Base-by-base conservation (phyloP, 1,140 invertebrate genomes). In the Andricus grossulariae region DNA sequence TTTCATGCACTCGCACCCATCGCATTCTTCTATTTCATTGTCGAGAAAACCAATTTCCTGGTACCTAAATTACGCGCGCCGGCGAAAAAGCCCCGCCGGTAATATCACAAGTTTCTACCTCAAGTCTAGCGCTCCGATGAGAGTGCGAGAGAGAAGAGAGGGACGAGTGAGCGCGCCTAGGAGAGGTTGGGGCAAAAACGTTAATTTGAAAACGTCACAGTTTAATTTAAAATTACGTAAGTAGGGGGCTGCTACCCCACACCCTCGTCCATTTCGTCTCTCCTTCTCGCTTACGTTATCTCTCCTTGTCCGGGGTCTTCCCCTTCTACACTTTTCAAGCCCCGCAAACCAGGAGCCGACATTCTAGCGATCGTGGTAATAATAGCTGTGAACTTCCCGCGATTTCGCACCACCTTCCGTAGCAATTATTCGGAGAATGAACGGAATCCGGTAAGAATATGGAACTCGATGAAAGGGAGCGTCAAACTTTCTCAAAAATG, bases 11-110 rank as follows among this genome's bases (percentile, higher is more conserved):
- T 76, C 80, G 80, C 85, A 84, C 85, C 85, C 89, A 89, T 89
- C 87, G 87, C 87, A 91, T 91, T 91, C 90, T 92, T 91, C 91
- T 91, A 91, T 92, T 92, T 92, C 91, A 92, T 90, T 91, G 90
- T 91, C 89, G 89, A 91, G 90, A 91, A 91, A 91, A 91, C 90
- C 90, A 91, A 91, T 91, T 91, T 91, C 90, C 90, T 88, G 90
- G 86, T 91, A 92, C 88, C 90, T 90, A 91, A 91, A 92, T 91
- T 91, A 90, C 89, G 87, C 89, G 86, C 84, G 87, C 80, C 77
- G 83, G 79, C 76, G 85, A 87, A 87, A 87, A 88, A 86, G 84
- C 84, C 75, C 80, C 80, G 79, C 79, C 81, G 80, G 88, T 89
- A 90, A 90, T 90, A 90, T 88, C 84, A 84, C 89, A 89, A 90